Base-by-base conservation (phyloP, 2,888 invertebrate genomes). In the Chrysolina oricalcia region DNA sequence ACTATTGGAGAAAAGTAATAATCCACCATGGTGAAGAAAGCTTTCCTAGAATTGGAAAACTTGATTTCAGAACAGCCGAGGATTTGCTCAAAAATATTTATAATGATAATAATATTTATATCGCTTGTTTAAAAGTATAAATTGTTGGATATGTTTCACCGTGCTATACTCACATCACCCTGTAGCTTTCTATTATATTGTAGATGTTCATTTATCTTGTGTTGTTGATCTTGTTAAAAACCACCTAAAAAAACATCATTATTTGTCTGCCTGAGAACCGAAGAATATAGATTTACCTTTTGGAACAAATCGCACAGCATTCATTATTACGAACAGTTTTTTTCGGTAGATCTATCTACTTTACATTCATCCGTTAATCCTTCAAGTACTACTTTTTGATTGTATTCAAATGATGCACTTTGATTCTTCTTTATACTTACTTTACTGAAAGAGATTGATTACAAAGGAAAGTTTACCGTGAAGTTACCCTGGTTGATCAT, bases 241-340 rank as follows among this genome's bases (percentile, higher is more conserved):
- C 82, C 85, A 80, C 83, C 87, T 86, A 76, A 50, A 83, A 83
- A 56, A n/a, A 23, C 59, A n/a, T 13, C 17, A 27, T 23, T 27
- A 27, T 27, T 27, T 27, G 35, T 59, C 0, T 19, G 4, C 15
- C 46, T 46, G 46, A 46, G 15, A 15, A 46, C 43, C 4, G 13
- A 2, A 15, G n/a, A 46, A 46, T 15, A 46, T 15, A 15, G 13
- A n/a, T 23, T 21, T 59, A 59, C 59, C 59, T 59, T 59, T 59
- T 2, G 59, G n/a, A 59, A 59, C 59, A 59, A 59, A 59, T 17
- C 59, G 27, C 59, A 59, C 59, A 35, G 15, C n/a, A 59, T 59
- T 59, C 59, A 59, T 59, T 59, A 53, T 53, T 53, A 21, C 11
- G 5, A 21, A 23, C 13, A 19, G 2, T 4, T 53, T 2, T 53